Evolutionary conservation across 2,797 vertebrate species (phyloP).

Genomic region (Arnoldichthys spilopterus): DNA sequence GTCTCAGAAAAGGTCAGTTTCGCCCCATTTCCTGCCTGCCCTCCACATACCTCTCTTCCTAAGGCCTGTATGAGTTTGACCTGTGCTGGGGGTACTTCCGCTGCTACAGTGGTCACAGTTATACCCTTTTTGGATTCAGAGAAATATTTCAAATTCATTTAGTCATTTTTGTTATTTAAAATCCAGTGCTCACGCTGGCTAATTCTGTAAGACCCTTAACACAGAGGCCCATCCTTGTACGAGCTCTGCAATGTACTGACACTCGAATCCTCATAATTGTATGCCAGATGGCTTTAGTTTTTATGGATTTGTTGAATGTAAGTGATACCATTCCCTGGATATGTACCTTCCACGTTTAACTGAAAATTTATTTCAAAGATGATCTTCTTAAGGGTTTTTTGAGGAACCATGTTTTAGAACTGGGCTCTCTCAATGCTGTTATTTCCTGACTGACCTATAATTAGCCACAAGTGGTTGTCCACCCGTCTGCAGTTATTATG

Average conservation of each 20-base stretch:
- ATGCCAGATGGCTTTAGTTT: constrained; percentile 19
- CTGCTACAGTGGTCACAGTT: constrained; percentile 26
- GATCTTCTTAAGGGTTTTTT: constrained; percentile 22
- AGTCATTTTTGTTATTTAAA: neutral
- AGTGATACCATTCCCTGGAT: constrained; percentile 23
- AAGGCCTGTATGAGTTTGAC: constrained; percentile 35
- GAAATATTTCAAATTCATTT: neutral
- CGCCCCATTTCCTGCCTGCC: constrained; percentile 46
- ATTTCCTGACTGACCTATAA: constrained; percentile 76
- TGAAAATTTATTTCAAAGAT: constrained; percentile 16
- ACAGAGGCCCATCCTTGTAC: too few species aligned
- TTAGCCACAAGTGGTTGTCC: constrained; percentile 67
- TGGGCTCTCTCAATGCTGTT: constrained; percentile 63
- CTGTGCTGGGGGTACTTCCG: constrained; percentile 6
- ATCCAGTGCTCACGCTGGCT: neutral
- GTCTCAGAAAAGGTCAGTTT: constrained; percentile 92
- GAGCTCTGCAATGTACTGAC: constrained; percentile 37
- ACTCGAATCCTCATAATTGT: constrained; percentile 9
- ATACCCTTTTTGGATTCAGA: neutral
- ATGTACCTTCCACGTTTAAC: constrained; percentile 8
- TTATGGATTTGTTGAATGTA: constrained; percentile 1
- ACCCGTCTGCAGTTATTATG: constrained; percentile 67
- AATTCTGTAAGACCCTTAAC: neutral
- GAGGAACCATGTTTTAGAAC: constrained; percentile 52
- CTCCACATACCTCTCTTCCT: constrained; percentile 37